Base-by-base conservation (phyloP, 2,888 invertebrate species). In the Opisthograptis luteolata region DNA sequence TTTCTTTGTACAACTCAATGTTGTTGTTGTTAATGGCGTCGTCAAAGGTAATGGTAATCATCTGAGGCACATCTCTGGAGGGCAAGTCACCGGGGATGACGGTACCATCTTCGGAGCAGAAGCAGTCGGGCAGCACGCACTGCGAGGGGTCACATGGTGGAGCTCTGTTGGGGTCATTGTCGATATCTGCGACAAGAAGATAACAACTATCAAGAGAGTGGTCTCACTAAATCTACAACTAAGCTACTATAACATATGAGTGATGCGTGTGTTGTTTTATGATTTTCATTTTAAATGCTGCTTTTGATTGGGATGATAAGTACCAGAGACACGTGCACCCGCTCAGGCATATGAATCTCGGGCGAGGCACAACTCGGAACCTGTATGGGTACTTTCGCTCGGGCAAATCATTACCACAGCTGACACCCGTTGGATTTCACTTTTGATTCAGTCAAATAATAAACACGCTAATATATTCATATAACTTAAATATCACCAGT, bases 11-110 rank as follows among this genome's bases (percentile, higher is more conserved):
- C 39, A 98, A 89, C 68, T 96, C 97, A 77, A 97, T 97, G 87
- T 98, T 98, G 89, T 98, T 97, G 87, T 97, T 97, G 84, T 98
- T 98, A 84, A 98, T 96, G 73, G 97, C 97, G 73, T 97, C 97
- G 76, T 98, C 97, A 79, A 98, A 98, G 39, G 97, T 97, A 76
- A 98, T 95, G 48, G 96, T 97, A 75, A 98, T 95, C 97, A 97
- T 97, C 91, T 97, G 97, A 3, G 97, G 97, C 0, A 97, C 96
- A 72, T 97, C 96, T 85, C 94, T 95, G 55, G 94, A 81, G 8
- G 96, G 96, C 36, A 97, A 87, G 74, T 97, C 96, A 8, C 96
- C 96, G 55, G 97, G 97, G 65, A 97, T 95, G 30, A 93, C 92
- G 24, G 97, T 97, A 59, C 97, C 97, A 75, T 97, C 97, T 81